These are phyloP conservation scores for Acanthosoma haemorrhoidale DNA, from an alignment of 2,888 invertebrate species.

Conservation along the genomic window DNA sequence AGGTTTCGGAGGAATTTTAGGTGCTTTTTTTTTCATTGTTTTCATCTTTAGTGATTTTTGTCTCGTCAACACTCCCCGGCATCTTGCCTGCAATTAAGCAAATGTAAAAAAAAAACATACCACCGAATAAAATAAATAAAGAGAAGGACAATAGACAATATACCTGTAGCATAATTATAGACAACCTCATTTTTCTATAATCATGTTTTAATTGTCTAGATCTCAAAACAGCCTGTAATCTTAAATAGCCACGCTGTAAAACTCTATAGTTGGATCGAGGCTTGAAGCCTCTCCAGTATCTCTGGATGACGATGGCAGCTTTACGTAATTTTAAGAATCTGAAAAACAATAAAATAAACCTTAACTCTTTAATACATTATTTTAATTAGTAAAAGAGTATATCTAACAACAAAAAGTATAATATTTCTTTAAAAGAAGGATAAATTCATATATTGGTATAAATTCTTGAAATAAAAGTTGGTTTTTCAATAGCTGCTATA, in stretches of 20 bases:
- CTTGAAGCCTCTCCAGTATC: constrained; percentile 71
- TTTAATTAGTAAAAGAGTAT: too few relatives aligned
- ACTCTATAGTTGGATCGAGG: constrained; percentile 63
- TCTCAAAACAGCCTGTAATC: constrained; percentile 76
- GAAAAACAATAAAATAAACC: constrained; percentile 20
- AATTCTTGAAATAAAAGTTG: too few relatives aligned
- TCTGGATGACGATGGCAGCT: constrained; percentile 75
- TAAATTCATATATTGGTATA: too few relatives aligned
- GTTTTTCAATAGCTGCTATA: too few relatives aligned
- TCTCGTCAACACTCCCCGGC: constrained; percentile 28
- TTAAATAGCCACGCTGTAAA: constrained; percentile 71
- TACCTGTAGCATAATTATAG: constrained; percentile 50
- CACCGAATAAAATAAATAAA: neutral
- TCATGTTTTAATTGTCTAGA: constrained; percentile 67
- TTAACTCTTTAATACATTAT: too few relatives aligned
- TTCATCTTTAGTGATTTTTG: neutral
- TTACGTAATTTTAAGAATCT: constrained; percentile 62
- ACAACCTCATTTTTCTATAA: constrained; percentile 63
- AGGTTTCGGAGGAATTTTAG: neutral
- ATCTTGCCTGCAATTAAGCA: constrained; percentile 26
- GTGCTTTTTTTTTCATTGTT: neutral
- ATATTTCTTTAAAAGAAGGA: too few relatives aligned
- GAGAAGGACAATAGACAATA: neutral
- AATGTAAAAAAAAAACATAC: neutral
- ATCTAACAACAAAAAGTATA: too few relatives aligned